Base-by-base conservation (phyloP, 2,888 invertebrate genomes). In the Aporophyla lueneburgensis region DNA sequence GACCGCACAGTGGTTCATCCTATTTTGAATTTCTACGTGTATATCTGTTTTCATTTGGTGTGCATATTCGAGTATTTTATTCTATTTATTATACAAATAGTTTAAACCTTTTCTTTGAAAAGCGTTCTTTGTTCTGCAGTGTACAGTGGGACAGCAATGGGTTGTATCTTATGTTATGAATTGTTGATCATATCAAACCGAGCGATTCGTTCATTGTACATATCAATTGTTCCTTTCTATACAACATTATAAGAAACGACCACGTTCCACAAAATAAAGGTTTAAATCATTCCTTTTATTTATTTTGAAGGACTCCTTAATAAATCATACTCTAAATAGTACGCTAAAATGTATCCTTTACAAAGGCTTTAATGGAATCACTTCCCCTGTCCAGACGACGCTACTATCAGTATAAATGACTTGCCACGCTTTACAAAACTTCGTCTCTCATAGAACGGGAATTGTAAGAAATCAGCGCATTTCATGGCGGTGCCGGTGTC, bases 401-500 rank as follows among this genome's bases (percentile, higher is more conserved):
- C 70, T 74, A 79, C 67, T 80, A 61, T 16, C 67, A 70, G 68
- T 73, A 77, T 62, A 80, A 85, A 79, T 74, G 67, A 65, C 77
- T 62, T 71, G 53, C 71, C 66, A 63, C 58, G 66, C 80, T 85
- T 71, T 83, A 88, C 65, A 82, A 86, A 85, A 85, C 71, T 79
- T 79, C 19, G 73, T 63, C 65, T 66, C 58, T 51, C 61, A 62
- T 62, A 59, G 51, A 69, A 63, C 68, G 46, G 62, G 67, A 75
- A 81, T 80, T 88, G 77, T 88, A 87, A 88, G 87, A 88, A 87
- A 83, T 87, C 85, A 78, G 56, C 63, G 69, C 67, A 73, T 74
- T 82, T 58, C 67, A 72, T 54, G 62, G 63, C 62, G n/a, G 71
- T 40, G 58, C 10, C 43, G 46, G 33, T 66, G 65, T 62, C 51